phyloP scores from a whole-genome alignment of 2,888 invertebrate genomes.

The Meliscaeva auricollis region DNA sequence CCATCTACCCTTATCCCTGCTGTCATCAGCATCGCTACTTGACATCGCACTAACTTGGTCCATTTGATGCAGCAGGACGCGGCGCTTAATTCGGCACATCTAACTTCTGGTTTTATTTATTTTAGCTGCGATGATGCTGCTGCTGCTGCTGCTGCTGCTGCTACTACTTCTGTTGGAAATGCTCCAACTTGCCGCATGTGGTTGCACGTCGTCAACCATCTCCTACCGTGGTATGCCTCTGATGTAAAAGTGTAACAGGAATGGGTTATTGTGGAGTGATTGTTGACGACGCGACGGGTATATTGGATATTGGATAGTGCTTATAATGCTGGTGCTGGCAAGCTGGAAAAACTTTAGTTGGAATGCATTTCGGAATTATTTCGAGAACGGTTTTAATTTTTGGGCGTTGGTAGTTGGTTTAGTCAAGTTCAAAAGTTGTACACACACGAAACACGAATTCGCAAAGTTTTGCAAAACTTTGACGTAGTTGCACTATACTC shows the following conservation, averaged over 20 bases:
- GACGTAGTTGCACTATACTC: constrained; percentile 53
- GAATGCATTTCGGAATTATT: constrained; percentile 64
- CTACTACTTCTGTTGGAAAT: constrained; percentile 50
- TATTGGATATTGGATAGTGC: constrained; percentile 35
- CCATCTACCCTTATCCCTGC: constrained; percentile 26
- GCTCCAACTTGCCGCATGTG: constrained; percentile 71
- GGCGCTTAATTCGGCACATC: constrained; percentile 69
- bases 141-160: constrained; percentile 38
- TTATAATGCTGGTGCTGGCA: constrained; percentile 22
- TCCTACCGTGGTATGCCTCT: constrained; percentile 19
- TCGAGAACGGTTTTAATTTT: constrained; percentile 49
- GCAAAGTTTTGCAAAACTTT: constrained; percentile 56
- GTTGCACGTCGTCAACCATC: constrained; percentile 49
- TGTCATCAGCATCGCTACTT: constrained; percentile 10
- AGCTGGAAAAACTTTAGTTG: constrained; percentile 49
- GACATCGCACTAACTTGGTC: constrained; percentile 19
- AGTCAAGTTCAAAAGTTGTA: constrained; percentile 70
- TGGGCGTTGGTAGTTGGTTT: constrained; percentile 73
- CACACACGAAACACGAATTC: constrained; percentile 39
- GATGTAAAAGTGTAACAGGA: constrained; percentile 22
- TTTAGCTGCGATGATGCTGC: constrained; percentile 29
- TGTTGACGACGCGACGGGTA: constrained; percentile 8
- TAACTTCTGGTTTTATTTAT: constrained; percentile 58
- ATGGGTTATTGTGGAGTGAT: constrained; percentile 9
- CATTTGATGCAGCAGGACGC: constrained; percentile 59